phyloP scores from a whole-genome alignment of 2,797 vertebrate genomes.

The Miichthys miiuy region DNA sequence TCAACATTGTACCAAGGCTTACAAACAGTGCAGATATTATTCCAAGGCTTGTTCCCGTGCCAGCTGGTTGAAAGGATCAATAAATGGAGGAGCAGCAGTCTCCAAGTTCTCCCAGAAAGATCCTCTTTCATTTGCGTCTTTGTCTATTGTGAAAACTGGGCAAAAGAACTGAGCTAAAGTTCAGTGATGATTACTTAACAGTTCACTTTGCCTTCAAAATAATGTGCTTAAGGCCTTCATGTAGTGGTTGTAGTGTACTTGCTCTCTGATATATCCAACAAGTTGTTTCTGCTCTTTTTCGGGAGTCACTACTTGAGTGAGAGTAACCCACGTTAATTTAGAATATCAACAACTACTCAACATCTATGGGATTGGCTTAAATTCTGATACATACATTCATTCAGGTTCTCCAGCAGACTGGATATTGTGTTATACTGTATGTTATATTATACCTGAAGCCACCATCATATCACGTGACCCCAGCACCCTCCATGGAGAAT shows the following conservation, averaged over 20 bases:
- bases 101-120: slow-evolving; percentile 20
- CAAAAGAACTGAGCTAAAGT: slow-evolving; percentile 44
- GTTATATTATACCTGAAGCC: slow-evolving; percentile 19
- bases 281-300: slow-evolving; percentile 15
- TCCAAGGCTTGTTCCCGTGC: slow-evolving; percentile 10
- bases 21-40: slow-evolving; percentile 8
- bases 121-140: slow-evolving; percentile 35
- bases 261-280: slow-evolving; percentile 5
- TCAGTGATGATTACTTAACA: slow-evolving; percentile 39
- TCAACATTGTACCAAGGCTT: neutral
- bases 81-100: slow-evolving; percentile 15
- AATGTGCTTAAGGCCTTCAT: neutral
- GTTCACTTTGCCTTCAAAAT: slow-evolving; percentile 22
- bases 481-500: slow-evolving; percentile 20
- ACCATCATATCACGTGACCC: slow-evolving; percentile 4
- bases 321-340: neutral
- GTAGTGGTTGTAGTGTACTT: neutral
- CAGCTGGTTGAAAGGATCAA: slow-evolving; percentile 41
- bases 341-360: too few species aligned
- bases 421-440: slow-evolving; percentile 1
- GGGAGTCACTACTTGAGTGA: neutral
- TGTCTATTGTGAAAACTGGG: slow-evolving; percentile 51
- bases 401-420: slow-evolving; percentile 2
- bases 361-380: too few species aligned
- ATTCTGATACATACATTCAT: neutral